Percentiles rank a stretch among this genome's conserved stretches.
These are phyloP conservation scores for Dicrostonyx torquatus DNA, from an alignment of 2,797 vertebrate species.

Conservation along the genomic window DNA sequence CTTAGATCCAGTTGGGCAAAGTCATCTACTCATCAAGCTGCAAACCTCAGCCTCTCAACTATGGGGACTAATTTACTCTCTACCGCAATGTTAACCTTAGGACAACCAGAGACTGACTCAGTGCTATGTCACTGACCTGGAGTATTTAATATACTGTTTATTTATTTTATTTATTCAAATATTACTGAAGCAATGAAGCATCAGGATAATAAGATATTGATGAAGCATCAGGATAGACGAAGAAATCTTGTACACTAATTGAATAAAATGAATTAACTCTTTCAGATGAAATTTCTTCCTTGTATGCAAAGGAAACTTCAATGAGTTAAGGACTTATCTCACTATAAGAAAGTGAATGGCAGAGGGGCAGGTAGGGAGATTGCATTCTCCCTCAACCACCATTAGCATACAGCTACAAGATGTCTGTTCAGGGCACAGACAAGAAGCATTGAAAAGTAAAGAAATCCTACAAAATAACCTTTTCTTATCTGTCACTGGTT, in stretches of 20 bases:
- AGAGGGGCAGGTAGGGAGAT: background rate
- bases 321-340: background rate
- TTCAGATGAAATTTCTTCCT: background rate
- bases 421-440: background rate
- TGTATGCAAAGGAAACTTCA: background rate
- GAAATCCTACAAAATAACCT: background rate
- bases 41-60: background rate
- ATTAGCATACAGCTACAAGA: background rate
- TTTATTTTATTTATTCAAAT: background rate
- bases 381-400: background rate
- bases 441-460: background rate
- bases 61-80: accelerated
- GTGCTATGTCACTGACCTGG: background rate
- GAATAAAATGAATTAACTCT: background rate
- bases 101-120: background rate
- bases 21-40: background rate
- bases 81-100: background rate
- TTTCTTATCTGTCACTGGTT: background rate
- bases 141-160: background rate
- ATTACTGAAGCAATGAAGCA: background rate
- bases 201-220: background rate
- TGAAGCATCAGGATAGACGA: background rate
- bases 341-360: background rate
- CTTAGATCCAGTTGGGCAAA: background rate
- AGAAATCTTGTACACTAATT: background rate